A percentile compares a stretch with the other conserved stretches of the same genome.
phyloP scores from a whole-genome alignment of 2,888 invertebrate genomes.

The Hirtodrosophila alboralis region DNA sequence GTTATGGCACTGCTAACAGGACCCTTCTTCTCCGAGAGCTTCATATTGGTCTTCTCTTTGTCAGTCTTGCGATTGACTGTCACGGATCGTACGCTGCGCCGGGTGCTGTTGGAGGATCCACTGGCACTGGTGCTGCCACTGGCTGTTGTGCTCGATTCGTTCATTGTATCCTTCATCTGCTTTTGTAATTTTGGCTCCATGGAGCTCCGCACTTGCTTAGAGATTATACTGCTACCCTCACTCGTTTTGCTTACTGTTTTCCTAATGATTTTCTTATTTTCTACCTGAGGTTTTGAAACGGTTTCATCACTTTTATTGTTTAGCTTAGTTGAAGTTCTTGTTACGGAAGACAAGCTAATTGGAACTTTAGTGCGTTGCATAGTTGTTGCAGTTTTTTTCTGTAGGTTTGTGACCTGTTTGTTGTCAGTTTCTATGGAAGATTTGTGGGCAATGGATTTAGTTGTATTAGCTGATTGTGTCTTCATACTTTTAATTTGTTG shows the following conservation, averaged over 20 bases:
- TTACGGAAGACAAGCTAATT: constrained; percentile 65
- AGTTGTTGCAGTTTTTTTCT: constrained; percentile 51
- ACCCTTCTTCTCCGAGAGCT: constrained; percentile 68
- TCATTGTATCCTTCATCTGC: constrained; percentile 75
- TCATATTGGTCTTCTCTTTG: constrained; percentile 74
- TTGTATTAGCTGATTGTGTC: constrained; percentile 72
- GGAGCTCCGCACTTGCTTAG: constrained; percentile 33
- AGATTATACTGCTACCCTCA: constrained; percentile 32
- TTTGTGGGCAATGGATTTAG: constrained; percentile 71
- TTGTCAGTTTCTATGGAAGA: constrained; percentile 76
- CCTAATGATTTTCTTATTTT: constrained; percentile 64
- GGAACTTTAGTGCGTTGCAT: constrained; percentile 72
- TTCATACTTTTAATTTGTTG: constrained; percentile 73
- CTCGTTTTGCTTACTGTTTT: constrained; percentile 40
- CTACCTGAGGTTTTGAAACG: constrained; percentile 64
- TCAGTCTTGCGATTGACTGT: constrained; percentile 69
- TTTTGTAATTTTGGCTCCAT: constrained; percentile 73
- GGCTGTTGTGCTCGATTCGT: constrained; percentile 70
- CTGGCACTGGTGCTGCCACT: constrained; percentile 76
- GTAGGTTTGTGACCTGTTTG: constrained; percentile 38
- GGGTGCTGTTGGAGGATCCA: constrained; percentile 75
- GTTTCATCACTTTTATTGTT: constrained; percentile 62
- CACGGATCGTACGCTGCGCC: constrained; percentile 67
- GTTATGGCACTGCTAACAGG: constrained; percentile 15
- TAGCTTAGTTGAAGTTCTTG: constrained; percentile 61